Evolutionary conservation across 2,113 vertebrate species (phyloP).

Genomic region (Menura novaehollandiae): DNA sequence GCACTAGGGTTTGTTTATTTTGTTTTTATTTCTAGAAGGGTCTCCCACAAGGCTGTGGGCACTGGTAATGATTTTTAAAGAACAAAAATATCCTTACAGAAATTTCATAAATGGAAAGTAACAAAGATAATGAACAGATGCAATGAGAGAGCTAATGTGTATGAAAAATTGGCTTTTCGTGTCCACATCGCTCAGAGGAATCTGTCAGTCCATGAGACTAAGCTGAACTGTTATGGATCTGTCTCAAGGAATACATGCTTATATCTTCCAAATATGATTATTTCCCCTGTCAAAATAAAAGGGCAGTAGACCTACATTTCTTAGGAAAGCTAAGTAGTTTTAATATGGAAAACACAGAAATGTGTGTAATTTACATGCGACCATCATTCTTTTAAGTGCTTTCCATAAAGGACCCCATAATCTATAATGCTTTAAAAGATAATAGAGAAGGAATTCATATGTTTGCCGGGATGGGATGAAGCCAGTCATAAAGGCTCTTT

Average conservation of each 20-base stretch:
- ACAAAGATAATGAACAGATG: conserved; percentile 10
- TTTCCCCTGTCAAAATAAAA: neutral
- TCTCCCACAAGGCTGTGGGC: conserved; percentile 1
- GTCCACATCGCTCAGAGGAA: neutral
- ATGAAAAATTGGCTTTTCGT: neutral
- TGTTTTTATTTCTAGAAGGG: conserved; percentile 17
- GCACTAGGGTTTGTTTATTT: neutral
- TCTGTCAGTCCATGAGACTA: neutral
- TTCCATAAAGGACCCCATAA: neutral
- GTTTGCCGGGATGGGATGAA: neutral
- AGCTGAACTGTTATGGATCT: neutral
- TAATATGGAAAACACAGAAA: neutral
- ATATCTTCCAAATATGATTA: neutral
- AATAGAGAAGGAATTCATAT: neutral
- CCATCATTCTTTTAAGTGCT: neutral
- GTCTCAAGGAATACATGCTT: neutral
- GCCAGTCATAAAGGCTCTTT: neutral
- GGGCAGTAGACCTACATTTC: neutral
- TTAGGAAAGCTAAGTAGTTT: neutral
- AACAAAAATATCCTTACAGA: conserved; percentile 13
- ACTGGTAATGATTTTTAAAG: conserved; percentile 15
- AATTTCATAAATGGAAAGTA: conserved; percentile 14
- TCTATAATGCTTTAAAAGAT: neutral
- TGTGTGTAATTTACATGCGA: neutral
- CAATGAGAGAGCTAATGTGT: neutral